Conservation (phyloP, 2,113 vertebrate genomes). For the Rhipidura dahli region DNA sequence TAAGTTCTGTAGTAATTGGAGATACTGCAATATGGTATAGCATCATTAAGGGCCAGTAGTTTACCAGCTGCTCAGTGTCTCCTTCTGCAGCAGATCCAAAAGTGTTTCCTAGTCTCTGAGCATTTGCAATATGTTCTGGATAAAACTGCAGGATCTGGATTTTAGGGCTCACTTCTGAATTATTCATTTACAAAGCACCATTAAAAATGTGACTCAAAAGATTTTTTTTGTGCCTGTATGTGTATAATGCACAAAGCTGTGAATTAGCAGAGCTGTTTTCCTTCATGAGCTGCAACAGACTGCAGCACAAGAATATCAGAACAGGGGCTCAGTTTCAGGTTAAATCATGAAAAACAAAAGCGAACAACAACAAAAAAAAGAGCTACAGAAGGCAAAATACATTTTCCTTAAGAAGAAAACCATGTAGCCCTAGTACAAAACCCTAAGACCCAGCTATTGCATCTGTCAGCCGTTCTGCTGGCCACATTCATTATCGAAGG, state of each 20-base stretch:
- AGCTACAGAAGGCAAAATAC: background rate
- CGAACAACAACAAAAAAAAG: background rate
- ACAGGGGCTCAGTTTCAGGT: background rate
- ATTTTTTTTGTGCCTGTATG: background rate
- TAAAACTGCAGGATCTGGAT: conserved; percentile 50
- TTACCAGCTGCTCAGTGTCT: conserved; percentile 63
- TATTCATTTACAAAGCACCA: conserved; percentile 18
- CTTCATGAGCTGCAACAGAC: background rate
- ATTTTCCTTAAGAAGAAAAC: background rate
- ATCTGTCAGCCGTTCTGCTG: background rate
- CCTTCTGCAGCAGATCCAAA: conserved; percentile 18
- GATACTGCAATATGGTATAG: conserved; percentile 18
- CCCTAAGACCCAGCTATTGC: background rate
- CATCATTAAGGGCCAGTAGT: conserved; percentile 57
- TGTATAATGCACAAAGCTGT: background rate
- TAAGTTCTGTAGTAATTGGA: conserved; percentile 53
- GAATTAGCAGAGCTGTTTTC: background rate
- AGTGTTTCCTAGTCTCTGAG: background rate
- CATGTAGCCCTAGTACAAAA: background rate
- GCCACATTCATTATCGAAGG: background rate
- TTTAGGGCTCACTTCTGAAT: conserved; percentile 37
- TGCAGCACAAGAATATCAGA: background rate
- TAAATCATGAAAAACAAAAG: background rate
- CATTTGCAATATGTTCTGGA: conserved; percentile 58
- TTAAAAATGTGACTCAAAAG: background rate